Evolutionary conservation across 2,113 vertebrate genomes (phyloP).

Genomic region (Archocentrus centrarchus): DNA sequence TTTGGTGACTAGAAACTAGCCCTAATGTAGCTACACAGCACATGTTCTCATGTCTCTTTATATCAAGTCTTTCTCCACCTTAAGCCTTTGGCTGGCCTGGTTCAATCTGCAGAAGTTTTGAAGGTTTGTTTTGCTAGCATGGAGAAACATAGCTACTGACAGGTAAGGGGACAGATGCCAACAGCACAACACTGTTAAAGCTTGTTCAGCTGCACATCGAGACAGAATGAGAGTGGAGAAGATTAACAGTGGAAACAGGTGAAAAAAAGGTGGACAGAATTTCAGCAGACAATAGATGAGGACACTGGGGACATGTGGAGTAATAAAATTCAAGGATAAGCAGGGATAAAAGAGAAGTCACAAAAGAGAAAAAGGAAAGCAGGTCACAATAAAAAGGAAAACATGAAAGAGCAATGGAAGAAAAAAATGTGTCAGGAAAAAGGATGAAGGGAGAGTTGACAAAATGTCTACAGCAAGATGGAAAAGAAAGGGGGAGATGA

Average conservation of each 20-base stretch:
- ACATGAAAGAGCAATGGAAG: not conserved
- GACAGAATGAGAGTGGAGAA: not conserved
- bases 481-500: not conserved
- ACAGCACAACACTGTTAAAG: not conserved
- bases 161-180: not conserved
- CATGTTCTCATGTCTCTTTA: not conserved
- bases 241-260: not conserved
- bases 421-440: not conserved
- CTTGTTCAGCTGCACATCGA: not conserved
- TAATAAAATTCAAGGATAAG: slow-evolving; percentile 4
- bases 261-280: not conserved
- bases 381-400: slow-evolving; percentile 5
- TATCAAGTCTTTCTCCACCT: not conserved
- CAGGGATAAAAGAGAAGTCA: not conserved
- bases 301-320: not conserved
- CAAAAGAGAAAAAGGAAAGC: not conserved
- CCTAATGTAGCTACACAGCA: not conserved
- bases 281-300: not conserved
- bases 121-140: no score
- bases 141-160: not conserved
- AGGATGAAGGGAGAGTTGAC: not conserved
- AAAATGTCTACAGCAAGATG: not conserved
- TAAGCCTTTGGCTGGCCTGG: not conserved
- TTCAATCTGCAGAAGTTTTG: not conserved
- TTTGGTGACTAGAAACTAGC: no score